Evolutionary conservation across 2,797 vertebrate genomes (phyloP).

Genomic region (Tolypeutes matacus): DNA sequence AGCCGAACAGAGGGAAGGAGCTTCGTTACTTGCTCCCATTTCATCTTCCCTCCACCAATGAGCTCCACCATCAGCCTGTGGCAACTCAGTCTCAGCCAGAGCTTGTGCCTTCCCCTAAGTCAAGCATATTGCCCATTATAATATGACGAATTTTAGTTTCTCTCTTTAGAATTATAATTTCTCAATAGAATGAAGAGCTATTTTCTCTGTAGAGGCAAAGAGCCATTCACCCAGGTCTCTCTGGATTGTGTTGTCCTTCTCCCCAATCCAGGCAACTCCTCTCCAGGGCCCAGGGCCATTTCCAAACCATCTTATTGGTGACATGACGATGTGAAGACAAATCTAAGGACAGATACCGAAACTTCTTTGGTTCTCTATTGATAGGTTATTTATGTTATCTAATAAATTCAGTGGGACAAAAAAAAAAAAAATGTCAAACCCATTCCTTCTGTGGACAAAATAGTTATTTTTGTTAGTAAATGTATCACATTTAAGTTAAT

Average conservation of each 20-base stretch:
- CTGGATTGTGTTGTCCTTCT: too few relatives aligned
- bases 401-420: neutral
- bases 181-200: neutral
- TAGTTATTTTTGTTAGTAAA: constrained; percentile 9
- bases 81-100: too few relatives aligned
- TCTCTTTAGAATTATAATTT: neutral
- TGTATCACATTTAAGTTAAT: constrained; percentile 13
- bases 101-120: neutral
- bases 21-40: neutral
- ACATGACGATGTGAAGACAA: neutral
- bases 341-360: neutral
- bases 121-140: neutral
- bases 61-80: too few relatives aligned
- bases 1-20: neutral
- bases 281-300: neutral
- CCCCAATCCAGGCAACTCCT: neutral
- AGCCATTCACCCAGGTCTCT: neutral
- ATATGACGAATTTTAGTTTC: neutral
- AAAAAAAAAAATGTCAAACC: neutral
- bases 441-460: neutral
- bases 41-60: too few relatives aligned
- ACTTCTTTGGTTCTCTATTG: neutral
- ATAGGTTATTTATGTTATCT: neutral
- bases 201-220: neutral
- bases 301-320: neutral